Conservation (phyloP, 2,888 invertebrate genomes). For the Eutolmus rufibarbis region DNA sequence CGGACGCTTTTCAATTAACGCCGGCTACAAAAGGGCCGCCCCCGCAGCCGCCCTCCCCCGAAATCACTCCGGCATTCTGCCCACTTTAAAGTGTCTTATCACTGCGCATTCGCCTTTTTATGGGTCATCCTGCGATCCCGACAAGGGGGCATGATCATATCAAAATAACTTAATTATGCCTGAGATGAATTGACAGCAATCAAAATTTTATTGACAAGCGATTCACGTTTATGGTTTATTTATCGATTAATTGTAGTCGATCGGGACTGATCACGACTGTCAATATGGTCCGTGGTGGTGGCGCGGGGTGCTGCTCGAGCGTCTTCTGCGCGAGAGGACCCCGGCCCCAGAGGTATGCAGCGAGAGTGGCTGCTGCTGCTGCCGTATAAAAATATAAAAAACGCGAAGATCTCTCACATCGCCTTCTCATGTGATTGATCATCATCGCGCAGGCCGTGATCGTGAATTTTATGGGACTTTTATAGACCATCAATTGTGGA, state of each 20-base stretch:
- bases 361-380: slow-evolving; percentile 1
- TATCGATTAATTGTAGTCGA: slow-evolving; percentile 48
- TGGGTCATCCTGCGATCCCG: not conserved
- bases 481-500: slow-evolving; percentile 34
- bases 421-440: slow-evolving; percentile 35
- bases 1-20: not conserved
- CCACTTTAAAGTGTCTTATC: slow-evolving; percentile 24
- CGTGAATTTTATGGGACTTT: slow-evolving; percentile 41
- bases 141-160: slow-evolving; percentile 40
- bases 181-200: slow-evolving; percentile 47
- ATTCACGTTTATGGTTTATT: slow-evolving; percentile 48
- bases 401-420: slow-evolving; percentile 15
- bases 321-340: not conserved
- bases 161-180: slow-evolving; percentile 47
- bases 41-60: not conserved
- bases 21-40: not conserved
- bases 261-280: slow-evolving; percentile 46
- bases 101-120: not conserved
- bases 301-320: not conserved
- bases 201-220: slow-evolving; percentile 48
- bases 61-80: not conserved
- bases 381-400: slow-evolving; percentile 21
- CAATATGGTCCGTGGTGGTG: slow-evolving; percentile 20
- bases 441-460: slow-evolving; percentile 5
- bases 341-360: slow-evolving; percentile 2